phyloP scores from a whole-genome alignment of 2,113 vertebrate species.

The Hucho hucho region DNA sequence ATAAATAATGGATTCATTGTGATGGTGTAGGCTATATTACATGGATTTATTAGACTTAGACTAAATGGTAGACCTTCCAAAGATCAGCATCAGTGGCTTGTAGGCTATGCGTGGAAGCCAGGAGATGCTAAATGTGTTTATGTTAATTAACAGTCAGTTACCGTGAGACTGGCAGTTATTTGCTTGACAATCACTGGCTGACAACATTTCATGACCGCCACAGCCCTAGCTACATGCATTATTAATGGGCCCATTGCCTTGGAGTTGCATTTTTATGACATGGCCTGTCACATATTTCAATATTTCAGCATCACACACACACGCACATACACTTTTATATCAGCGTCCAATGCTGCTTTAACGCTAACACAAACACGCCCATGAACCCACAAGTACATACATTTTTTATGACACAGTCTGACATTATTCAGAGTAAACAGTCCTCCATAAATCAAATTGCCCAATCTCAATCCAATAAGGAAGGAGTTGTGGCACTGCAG shows the following conservation, averaged over 20 bases:
- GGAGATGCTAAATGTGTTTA: too few species aligned
- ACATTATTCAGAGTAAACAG: not conserved
- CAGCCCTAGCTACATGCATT: not conserved
- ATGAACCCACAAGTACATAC: not conserved
- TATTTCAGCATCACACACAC: not conserved
- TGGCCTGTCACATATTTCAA: not conserved
- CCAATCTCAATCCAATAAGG: not conserved
- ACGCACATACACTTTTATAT: not conserved
- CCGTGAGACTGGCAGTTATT: too few species aligned
- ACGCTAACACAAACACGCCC: not conserved
- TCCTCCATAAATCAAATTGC: not conserved
- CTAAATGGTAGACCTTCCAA: too few species aligned
- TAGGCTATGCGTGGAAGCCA: too few species aligned
- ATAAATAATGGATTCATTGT: too few species aligned
- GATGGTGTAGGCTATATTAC: too few species aligned
- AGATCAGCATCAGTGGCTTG: too few species aligned
- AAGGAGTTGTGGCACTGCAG: not conserved
- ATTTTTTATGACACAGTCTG: not conserved
- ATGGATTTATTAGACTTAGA: too few species aligned
- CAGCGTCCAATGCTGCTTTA: not conserved
- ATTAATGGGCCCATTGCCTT: conserved; percentile 1
- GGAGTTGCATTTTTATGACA: not conserved
- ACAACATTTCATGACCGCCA: too few species aligned
- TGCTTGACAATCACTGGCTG: too few species aligned
- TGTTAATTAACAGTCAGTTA: too few species aligned